Evolutionary conservation across 1,140 invertebrate genomes (phyloP).

Genomic region (Manduca sexta): DNA sequence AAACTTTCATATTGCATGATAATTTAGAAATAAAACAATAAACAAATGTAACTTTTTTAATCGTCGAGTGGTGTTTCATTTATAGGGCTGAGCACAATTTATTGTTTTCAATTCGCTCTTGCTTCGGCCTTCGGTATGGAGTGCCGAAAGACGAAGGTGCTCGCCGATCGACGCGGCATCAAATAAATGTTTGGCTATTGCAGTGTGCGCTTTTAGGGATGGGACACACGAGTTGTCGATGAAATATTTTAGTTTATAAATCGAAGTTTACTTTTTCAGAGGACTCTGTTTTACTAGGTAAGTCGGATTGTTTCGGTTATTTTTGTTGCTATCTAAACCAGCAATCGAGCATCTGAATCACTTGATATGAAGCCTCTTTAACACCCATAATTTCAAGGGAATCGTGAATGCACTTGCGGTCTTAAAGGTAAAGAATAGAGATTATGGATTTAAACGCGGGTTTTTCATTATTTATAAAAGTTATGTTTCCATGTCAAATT

Average conservation of each 20-base stretch:
- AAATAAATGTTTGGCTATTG: conserved; percentile 37
- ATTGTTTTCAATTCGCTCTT: conserved; percentile 47
- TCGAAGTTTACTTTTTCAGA: no score
- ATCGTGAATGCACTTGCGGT: no score
- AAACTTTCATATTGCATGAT: neutral
- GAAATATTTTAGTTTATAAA: neutral
- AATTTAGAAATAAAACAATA: conserved; percentile 27
- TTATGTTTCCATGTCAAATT: no score
- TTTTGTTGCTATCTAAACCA: no score
- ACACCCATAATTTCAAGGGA: no score
- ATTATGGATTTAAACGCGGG: no score
- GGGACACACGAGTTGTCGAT: conserved; percentile 3
- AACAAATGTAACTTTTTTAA: conserved; percentile 47
- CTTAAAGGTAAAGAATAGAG: no score
- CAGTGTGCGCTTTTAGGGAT: conserved; percentile 5
- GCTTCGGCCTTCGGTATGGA: conserved; percentile 5
- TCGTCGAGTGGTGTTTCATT: conserved; percentile 17
- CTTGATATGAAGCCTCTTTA: no score
- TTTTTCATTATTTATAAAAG: no score
- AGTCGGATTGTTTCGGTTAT: no score
- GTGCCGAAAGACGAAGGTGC: conserved; percentile 20
- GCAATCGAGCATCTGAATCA: no score
- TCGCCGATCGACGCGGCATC: conserved; percentile 23
- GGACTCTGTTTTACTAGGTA: no score
- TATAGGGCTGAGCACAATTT: conserved; percentile 26